These are phyloP conservation scores for Agrypnus murinus DNA, from an alignment of 2,888 invertebrate species.

Conservation along the genomic window DNA sequence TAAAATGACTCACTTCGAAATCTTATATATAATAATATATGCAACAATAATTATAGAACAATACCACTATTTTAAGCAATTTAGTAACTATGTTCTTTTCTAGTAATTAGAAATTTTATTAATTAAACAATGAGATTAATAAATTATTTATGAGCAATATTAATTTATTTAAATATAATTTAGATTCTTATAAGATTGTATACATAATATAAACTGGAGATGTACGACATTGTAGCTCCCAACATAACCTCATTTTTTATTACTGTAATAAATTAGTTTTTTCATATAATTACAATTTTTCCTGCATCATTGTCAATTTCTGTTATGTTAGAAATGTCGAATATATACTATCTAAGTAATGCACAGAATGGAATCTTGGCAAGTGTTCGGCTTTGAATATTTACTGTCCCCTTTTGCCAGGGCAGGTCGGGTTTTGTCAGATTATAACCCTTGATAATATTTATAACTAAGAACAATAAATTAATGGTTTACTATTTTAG, in stretches of 20 bases:
- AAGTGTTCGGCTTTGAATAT: constrained; percentile 23
- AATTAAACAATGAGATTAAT: no score
- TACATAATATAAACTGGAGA: no score
- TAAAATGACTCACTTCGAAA: constrained; percentile 44
- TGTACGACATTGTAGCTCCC: no score
- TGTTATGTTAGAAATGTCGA: no score
- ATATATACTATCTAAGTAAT: no score
- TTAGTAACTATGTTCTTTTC: constrained; percentile 4
- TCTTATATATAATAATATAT: constrained; percentile 28
- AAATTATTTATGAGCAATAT: no score
- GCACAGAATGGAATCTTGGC: constrained; percentile 34
- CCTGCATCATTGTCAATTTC: no score
- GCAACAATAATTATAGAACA: constrained; percentile 42
- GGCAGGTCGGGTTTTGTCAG: constrained; percentile 23
- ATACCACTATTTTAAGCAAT: constrained; percentile 11
- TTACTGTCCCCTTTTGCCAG: constrained; percentile 37
- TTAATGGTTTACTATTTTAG: not conserved
- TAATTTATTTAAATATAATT: no score
- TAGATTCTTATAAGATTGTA: no score
- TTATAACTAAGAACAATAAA: constrained; percentile 2
- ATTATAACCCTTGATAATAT: constrained; percentile 7
- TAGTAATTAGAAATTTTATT: not conserved
- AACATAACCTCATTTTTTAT: no score
- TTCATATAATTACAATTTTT: no score
- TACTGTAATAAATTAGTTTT: no score